Evolutionary conservation across 1,140 invertebrate species (phyloP).

Genomic region (Drosophila repletoides): DNA sequence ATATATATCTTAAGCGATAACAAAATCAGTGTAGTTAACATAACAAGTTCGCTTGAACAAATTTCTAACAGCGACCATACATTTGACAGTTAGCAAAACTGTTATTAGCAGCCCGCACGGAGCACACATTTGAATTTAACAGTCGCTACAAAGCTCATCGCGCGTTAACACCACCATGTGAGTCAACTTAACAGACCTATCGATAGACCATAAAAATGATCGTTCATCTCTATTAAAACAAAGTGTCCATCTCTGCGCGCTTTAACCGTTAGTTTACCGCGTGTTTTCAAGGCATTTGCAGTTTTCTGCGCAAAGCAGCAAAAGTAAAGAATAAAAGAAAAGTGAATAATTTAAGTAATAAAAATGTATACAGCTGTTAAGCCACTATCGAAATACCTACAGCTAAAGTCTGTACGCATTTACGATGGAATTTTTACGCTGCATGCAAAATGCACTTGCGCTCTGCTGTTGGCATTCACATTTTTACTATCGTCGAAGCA

Average conservation of each 20-base stretch:
- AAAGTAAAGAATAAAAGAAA: neutral
- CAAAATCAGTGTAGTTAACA: no score
- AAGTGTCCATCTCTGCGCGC: neutral
- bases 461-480: slow-evolving; percentile 86
- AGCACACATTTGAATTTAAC: neutral
- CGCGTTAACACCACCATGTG: no score
- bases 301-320: neutral
- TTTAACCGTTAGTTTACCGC: slow-evolving; percentile 62
- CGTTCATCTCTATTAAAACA: no score
- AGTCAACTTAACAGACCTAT: neutral
- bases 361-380: slow-evolving; percentile 72
- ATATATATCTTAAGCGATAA: no score
- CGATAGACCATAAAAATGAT: neutral
- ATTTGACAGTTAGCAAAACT: neutral
- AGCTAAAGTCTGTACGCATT: slow-evolving; percentile 85
- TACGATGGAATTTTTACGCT: slow-evolving; percentile 87
- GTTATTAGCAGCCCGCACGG: neutral
- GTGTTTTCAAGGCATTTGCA: slow-evolving; percentile 34
- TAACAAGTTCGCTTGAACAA: no score
- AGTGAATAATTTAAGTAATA: neutral
- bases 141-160: no score
- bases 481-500: slow-evolving; percentile 87
- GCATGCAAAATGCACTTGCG: slow-evolving; percentile 87
- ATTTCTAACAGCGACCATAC: no score
- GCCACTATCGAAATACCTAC: slow-evolving; percentile 83